phyloP scores from a whole-genome alignment of 2,888 invertebrate species.

The Ectemnius continuus region DNA sequence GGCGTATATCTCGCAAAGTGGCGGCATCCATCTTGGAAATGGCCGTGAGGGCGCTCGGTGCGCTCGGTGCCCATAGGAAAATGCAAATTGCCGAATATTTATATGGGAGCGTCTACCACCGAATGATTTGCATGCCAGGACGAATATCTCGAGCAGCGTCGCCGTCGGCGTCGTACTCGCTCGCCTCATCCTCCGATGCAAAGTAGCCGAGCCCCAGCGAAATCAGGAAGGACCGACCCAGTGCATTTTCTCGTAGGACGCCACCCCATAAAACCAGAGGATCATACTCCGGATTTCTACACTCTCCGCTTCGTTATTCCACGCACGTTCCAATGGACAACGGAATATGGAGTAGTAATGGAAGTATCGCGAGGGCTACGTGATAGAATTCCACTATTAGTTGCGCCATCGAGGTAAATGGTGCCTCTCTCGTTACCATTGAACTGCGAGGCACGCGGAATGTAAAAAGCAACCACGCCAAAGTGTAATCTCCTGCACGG shows the following conservation, averaged over 20 bases:
- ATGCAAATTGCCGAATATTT: constrained; percentile 74
- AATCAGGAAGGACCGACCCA: constrained; percentile 36
- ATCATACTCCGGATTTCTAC: no score
- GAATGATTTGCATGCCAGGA: constrained; percentile 59
- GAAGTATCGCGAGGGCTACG: no score
- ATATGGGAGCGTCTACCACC: constrained; percentile 58
- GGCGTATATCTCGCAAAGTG: constrained; percentile 72
- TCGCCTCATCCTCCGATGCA: constrained; percentile 13
- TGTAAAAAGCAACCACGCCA: constrained; percentile 12
- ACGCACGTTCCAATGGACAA: no score
- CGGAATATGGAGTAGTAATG: no score
- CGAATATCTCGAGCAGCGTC: constrained; percentile 39
- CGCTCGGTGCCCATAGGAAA: constrained; percentile 52
- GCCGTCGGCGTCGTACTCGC: neutral
- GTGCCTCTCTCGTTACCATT: no score
- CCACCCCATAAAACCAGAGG: constrained; percentile 1
- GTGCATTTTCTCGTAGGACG: constrained; percentile 4
- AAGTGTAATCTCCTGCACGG: constrained; percentile 22
- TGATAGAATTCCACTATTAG: no score
- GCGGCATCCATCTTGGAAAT: constrained; percentile 74
- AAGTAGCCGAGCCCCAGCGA: constrained; percentile 43
- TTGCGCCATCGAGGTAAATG: no score
- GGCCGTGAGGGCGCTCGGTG: constrained; percentile 57
- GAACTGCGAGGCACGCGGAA: no score
- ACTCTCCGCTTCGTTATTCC: no score